Evolutionary conservation across 2,797 vertebrate species (phyloP).

Genomic region (Eutrigla gurnardus): DNA sequence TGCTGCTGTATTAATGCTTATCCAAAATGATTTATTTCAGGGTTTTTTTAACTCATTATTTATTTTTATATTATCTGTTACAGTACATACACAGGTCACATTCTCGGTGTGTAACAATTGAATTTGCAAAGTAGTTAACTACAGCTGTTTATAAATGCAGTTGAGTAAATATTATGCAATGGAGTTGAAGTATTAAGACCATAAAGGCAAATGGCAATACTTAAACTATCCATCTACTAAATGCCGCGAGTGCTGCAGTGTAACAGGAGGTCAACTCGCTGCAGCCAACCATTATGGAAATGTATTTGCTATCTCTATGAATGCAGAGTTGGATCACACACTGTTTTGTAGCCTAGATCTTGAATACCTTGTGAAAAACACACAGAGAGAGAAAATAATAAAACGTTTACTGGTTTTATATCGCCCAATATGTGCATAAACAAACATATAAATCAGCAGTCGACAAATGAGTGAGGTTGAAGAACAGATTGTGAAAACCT

Average conservation of each 20-base stretch:
- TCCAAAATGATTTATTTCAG: no score
- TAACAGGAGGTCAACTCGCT: neutral
- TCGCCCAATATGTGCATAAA: neutral
- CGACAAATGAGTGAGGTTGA: slow-evolving; percentile 10
- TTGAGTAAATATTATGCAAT: neutral
- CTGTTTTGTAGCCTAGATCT: neutral
- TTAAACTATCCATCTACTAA: neutral
- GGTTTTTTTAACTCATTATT: neutral
- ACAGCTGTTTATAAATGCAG: neutral
- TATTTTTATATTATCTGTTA: neutral
- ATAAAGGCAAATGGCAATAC: neutral
- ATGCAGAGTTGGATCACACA: slow-evolving; percentile 1
- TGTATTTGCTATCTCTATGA: neutral
- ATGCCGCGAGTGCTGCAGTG: neutral
- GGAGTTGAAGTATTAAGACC: neutral
- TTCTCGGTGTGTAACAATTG: neutral
- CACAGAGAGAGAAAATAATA: slow-evolving; percentile 2
- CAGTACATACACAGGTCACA: neutral
- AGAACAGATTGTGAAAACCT: slow-evolving; percentile 10
- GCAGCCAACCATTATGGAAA: neutral
- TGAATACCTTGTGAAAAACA: slow-evolving; percentile 11
- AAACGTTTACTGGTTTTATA: slow-evolving; percentile 1
- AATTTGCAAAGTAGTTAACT: neutral
- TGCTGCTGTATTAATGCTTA: no score
- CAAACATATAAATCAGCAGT: slow-evolving; percentile 8